Conservation (phyloP, 1,140 invertebrate genomes). For the Papilio polytes region DNA sequence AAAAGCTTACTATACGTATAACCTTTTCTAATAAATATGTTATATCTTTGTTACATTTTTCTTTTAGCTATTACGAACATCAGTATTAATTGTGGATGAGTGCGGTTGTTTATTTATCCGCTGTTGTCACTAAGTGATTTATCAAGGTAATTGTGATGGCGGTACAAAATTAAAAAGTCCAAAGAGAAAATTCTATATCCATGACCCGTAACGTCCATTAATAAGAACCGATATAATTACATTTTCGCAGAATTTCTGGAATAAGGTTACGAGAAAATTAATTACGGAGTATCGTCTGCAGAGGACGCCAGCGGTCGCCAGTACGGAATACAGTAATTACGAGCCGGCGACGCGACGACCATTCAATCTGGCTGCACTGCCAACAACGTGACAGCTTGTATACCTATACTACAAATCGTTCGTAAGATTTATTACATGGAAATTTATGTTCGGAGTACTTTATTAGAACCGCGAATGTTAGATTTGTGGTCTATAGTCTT, state of each 20-base stretch:
- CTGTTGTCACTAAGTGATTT: background rate
- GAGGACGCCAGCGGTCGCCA: constrained; percentile 1
- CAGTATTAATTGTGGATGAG: background rate
- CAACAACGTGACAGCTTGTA: constrained; percentile 17
- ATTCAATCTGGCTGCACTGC: constrained; percentile 18
- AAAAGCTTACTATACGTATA: too few relatives aligned
- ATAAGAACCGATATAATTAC: background rate
- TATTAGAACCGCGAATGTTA: background rate
- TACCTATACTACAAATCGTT: constrained; percentile 19
- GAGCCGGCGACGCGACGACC: background rate
- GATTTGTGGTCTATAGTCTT: background rate
- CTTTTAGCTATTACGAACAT: too few relatives aligned
- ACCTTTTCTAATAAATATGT: background rate
- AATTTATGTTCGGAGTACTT: background rate
- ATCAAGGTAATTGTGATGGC: background rate
- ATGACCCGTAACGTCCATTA: background rate
- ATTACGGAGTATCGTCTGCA: constrained; percentile 23
- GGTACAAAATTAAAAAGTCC: background rate
- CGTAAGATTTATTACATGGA: background rate
- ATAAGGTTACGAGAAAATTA: constrained; percentile 6
- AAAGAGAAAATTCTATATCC: background rate
- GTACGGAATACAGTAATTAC: constrained; percentile 17
- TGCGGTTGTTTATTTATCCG: background rate
- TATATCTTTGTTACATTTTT: background rate
- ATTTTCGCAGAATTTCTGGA: background rate